Base-by-base conservation (phyloP, 2,113 vertebrate genomes). In the Actenoides hombroni region DNA sequence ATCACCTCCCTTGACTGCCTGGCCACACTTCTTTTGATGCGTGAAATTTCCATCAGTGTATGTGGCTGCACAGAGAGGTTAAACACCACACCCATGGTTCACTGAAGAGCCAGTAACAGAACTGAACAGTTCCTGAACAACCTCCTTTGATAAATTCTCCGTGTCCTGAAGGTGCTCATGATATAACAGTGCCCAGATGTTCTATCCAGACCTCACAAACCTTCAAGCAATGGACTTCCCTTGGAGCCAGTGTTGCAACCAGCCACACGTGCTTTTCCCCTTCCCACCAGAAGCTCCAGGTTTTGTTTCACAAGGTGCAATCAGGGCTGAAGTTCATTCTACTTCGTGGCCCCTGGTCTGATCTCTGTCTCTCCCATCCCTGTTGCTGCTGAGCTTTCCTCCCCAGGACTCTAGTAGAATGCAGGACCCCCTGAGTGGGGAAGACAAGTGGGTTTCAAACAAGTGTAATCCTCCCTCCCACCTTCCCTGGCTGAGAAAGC, bases 261-360 rank as follows among this genome's bases (percentile, higher is more conserved):
- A 89, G 13, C 16, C 17, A 39, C 35, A 4, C 0, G 0, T 5
- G 6, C n/a, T 69, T 80, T 86, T 31, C 21, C 6, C 4, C 16
- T 57, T 78, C 76, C 28, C 18, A 2, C 13, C n/a, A 33, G 56
- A 60, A 78, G 3, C 21, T 35, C 19, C 9, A 54, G 60, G 40
- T 16, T 85, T 49, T 68, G 19, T 33, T 88, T 49, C 37, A 37
- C 12, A 16, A 14, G 23, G 13, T 0, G 0, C 1, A 78, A 2
- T 44, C 7, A 2, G 53, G 23, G 33, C 5, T 59, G 35, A 61
- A 70, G 25, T 14, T 51, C 37, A 10, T 61, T 69, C 67, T 65
- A 23, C 69, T 82, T 56, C 46, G 18, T 2, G 4, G 16, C n/a
- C n/a, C 20, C 6, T 46, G 42, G 2, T 86, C 33, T 60, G 23